Percentiles rank a stretch among this genome's conserved stretches.
phyloP scores from a whole-genome alignment of 2,797 vertebrate genomes.

The Aplochiton taeniatus region DNA sequence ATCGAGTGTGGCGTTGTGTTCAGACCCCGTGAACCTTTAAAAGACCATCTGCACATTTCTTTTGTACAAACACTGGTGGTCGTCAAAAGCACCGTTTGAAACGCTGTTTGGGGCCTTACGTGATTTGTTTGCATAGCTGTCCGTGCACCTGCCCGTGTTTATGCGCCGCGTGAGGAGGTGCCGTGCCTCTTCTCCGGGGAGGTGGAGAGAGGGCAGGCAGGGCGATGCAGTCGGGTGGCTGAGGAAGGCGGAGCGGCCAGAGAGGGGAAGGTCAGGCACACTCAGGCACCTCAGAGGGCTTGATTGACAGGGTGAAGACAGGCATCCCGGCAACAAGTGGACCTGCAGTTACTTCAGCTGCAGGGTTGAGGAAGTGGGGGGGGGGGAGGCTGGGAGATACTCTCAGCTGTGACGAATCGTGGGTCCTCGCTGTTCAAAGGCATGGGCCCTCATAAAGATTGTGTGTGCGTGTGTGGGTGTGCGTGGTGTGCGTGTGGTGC shows the following conservation, averaged over 20 bases:
- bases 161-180: constrained; percentile 1
- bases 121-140: constrained; percentile 38
- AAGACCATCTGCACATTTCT: not conserved
- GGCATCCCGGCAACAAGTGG: constrained; percentile 69
- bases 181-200: not conserved
- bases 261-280: not conserved
- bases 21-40: too few species aligned
- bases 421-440: constrained; percentile 56
- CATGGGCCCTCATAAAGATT: constrained; percentile 28
- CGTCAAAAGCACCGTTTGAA: not conserved
- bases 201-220: constrained; percentile 21
- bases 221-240: constrained; percentile 38
- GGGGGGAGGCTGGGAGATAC: too few species aligned
- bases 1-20: constrained; percentile 15
- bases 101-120: not conserved
- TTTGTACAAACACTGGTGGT: not conserved
- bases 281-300: constrained; percentile 38
- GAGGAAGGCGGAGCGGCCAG: constrained; percentile 24
- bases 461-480: not conserved
- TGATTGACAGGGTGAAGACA: constrained; percentile 74
- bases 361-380: constrained; percentile 7
- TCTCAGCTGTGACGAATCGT: constrained; percentile 66
- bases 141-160: constrained; percentile 50
- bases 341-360: constrained; percentile 70
- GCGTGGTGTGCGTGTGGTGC: not conserved